Conservation (phyloP, 2,888 invertebrate genomes). For the Urechis unicinctus region DNA sequence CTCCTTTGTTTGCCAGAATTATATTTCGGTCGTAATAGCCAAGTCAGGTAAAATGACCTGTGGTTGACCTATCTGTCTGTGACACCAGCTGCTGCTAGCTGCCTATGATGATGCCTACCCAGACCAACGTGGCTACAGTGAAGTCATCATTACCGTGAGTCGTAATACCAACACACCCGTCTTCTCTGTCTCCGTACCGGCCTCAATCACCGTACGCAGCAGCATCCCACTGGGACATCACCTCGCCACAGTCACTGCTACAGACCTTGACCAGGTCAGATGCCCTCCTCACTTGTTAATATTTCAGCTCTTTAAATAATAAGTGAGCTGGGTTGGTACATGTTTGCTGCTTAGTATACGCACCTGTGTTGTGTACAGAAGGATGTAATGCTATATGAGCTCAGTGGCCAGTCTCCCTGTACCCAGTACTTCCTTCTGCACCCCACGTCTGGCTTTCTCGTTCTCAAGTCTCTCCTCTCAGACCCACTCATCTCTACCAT, state of each 20-base stretch:
- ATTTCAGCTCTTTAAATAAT: background rate
- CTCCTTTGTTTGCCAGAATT: too few species aligned
- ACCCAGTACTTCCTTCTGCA: conserved; percentile 31
- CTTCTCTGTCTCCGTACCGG: too few species aligned
- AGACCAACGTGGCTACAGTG: conserved; percentile 10
- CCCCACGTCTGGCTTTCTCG: conserved; percentile 26
- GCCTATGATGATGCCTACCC: conserved; percentile 22
- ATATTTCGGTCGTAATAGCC: too few species aligned
- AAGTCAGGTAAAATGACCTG: too few species aligned
- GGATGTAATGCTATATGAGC: conserved; percentile 15
- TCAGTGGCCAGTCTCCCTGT: conserved; percentile 20
- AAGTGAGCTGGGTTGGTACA: background rate
- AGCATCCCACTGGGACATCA: conserved; percentile 13
- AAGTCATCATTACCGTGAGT: conserved; percentile 22
- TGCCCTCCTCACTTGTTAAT: background rate
- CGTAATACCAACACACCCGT: conserved; percentile 30
- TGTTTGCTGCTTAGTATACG: background rate
- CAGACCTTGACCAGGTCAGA: conserved; percentile 38
- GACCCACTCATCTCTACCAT: conserved; percentile 22
- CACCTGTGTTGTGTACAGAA: conserved; percentile 1
- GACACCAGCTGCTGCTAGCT: conserved; percentile 17
- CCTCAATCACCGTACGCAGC: conserved; percentile 4
- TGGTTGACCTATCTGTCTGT: too few species aligned
- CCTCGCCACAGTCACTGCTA: conserved; percentile 30
- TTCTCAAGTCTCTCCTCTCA: conserved; percentile 15